Percentiles rank a stretch among this genome's conserved stretches.
phyloP scores from a whole-genome alignment of 2,113 vertebrate species.

The Sminthopsis crassicaudata region DNA sequence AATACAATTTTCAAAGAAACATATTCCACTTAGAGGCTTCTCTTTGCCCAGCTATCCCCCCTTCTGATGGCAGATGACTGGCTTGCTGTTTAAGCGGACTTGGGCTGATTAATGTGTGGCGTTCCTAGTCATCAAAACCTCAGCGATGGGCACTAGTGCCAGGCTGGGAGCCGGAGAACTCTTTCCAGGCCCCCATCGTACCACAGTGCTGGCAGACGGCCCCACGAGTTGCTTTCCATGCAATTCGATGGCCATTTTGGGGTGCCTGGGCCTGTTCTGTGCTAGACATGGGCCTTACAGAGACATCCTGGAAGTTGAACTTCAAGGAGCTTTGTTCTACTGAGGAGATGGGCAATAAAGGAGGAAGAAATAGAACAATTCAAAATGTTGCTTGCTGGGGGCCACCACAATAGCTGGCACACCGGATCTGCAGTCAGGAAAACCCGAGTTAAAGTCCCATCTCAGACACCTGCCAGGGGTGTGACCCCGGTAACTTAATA shows the following conservation, averaged over 20 bases:
- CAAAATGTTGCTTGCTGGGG: background rate
- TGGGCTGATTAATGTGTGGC: constrained; percentile 79
- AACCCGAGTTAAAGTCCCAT: background rate
- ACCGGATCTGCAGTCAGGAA: background rate
- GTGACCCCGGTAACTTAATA: background rate
- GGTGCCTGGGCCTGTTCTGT: background rate
- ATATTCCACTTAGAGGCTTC: constrained; percentile 69
- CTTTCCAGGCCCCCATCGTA: constrained; percentile 70
- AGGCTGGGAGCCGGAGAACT: constrained; percentile 75
- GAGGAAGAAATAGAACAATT: no score
- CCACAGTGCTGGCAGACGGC: constrained; percentile 48
- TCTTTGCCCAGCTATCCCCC: constrained; percentile 74
- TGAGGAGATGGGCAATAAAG: background rate
- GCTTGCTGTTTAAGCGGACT: constrained; percentile 76
- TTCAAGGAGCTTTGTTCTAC: background rate
- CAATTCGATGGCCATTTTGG: background rate
- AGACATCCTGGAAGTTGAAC: background rate
- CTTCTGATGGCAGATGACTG: constrained; percentile 78
- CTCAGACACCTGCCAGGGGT: background rate
- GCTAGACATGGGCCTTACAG: background rate
- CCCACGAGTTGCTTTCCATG: background rate
- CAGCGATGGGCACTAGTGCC: constrained; percentile 75
- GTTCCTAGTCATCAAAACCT: constrained; percentile 79
- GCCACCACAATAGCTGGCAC: background rate
- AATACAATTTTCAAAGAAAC: constrained; percentile 80